Evolutionary conservation across 2,888 invertebrate species (phyloP).

Genomic region (Anthrax anthrax): DNA sequence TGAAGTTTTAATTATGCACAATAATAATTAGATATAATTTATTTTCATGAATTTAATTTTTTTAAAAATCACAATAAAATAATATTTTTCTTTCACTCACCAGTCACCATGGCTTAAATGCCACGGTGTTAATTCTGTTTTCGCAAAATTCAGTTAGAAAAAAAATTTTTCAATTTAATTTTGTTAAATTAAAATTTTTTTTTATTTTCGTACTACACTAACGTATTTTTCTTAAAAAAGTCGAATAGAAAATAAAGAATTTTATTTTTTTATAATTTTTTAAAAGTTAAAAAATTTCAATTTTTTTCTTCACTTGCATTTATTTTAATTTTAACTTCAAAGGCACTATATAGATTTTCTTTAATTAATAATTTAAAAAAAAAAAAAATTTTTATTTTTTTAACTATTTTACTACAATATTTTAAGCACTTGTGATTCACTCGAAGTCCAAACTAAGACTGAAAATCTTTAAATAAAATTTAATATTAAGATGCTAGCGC

Average conservation of each 20-base stretch:
- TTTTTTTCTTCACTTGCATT: neutral
- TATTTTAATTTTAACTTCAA: too few relatives aligned
- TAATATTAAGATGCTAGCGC: constrained; percentile 12
- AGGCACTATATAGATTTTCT: too few relatives aligned
- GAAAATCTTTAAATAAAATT: constrained; percentile 15
- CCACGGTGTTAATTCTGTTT: constrained; percentile 21
- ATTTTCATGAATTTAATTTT: neutral
- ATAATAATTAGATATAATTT: neutral
- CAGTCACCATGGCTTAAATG: constrained; percentile 32
- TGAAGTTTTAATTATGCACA: neutral
- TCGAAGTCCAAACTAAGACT: constrained; percentile 35
- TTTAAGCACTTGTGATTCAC: constrained; percentile 24
- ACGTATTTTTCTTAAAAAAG: too few relatives aligned
- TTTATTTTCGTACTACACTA: constrained; percentile 6
- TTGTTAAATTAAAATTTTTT: too few relatives aligned
- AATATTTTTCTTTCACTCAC: constrained; percentile 20
- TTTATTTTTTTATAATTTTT: constrained; percentile 4
- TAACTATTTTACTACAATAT: neutral
- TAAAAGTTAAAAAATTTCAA: constrained; percentile 2
- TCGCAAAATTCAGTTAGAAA: neutral
- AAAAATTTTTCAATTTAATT: too few relatives aligned
- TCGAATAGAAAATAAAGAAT: too few relatives aligned
- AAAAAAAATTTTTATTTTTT: neutral
- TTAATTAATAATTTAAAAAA: too few relatives aligned
- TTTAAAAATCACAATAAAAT: neutral